Base-by-base conservation (phyloP, 2,888 invertebrate genomes). In the Cybosia mesomella region DNA sequence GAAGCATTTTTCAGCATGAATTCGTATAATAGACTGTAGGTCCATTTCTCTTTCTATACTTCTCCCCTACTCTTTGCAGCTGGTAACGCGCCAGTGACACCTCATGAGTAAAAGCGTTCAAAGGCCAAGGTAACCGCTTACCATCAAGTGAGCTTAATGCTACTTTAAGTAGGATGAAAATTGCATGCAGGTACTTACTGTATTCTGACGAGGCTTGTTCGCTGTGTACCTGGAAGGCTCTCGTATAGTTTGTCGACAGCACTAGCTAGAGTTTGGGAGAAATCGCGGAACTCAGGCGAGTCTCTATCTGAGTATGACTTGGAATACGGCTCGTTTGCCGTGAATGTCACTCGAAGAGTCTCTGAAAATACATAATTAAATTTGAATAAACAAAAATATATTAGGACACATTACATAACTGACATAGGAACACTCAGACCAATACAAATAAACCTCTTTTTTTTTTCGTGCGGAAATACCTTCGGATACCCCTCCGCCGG, bases 201-300 rank as follows among this genome's bases (percentile, higher is more conserved):
- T 84, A 97, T 96, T 75, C 96, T 96, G 24, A 97, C 95, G 22
- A 97, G 96, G 68, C 95, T 96, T 0, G 96, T 95, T 7, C 93
- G 92, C 81, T 96, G 96, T 8, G 93, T 93, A 58, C 97, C 97
- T 0, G 95, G 95, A 0, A 91, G 75, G 1, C 81, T 78, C 11
- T 92, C 91, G 80, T 96, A 96, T 8, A 97, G 88, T 2, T 89
- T 87, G 72, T 96, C 96, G 13, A 97, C 94, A 0, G 95, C 96
- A 24, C 93, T 90, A 0, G 96, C 95, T 43, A 97, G 86, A 24
- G 96, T 94, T 13, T 90, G 89, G 13, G 97, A 95, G 74, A 97
- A 91, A 67, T 95, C 92, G 75, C 95, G 92, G 90, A 96, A 97
- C 70, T 94, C 92, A 0, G 82, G 81, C 13, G 96, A 96, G 72